Conservation (phyloP, 2,113 vertebrate genomes). For the Poicephalus meyeri region DNA sequence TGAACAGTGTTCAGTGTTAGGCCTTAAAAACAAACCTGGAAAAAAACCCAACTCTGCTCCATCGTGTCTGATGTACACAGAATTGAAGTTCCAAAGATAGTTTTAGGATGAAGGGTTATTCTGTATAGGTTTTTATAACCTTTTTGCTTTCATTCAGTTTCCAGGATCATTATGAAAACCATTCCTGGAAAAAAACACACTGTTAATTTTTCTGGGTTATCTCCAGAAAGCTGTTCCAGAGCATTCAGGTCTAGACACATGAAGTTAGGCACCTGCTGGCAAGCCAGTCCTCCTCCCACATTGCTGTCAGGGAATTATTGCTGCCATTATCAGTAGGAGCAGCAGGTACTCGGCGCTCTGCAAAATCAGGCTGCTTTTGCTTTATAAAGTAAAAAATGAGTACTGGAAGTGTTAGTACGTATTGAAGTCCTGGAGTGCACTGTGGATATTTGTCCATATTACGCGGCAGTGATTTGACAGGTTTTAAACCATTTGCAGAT, state of each 20-base stretch:
- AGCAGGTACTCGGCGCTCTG: not conserved
- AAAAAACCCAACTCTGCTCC: not conserved
- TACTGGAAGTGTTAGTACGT: not conserved
- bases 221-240: not conserved
- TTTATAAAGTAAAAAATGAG: not conserved
- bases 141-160: not conserved
- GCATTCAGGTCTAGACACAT: not conserved
- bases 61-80: not conserved
- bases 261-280: slow-evolving; percentile 27
- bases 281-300: not conserved
- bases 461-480: not conserved
- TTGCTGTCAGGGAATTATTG: not conserved
- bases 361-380: not conserved
- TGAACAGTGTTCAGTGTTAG: not conserved
- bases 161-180: not conserved
- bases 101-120: not conserved
- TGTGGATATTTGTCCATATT: not conserved
- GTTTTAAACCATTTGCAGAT: not conserved
- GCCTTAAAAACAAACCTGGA: not conserved
- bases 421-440: not conserved
- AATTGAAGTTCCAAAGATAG: not conserved
- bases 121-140: not conserved
- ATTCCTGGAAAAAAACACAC: not conserved
- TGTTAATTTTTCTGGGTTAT: not conserved
- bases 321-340: not conserved